These are phyloP conservation scores for Heliornis fulica DNA, from an alignment of 2,113 vertebrate genomes.

Conservation along the genomic window DNA sequence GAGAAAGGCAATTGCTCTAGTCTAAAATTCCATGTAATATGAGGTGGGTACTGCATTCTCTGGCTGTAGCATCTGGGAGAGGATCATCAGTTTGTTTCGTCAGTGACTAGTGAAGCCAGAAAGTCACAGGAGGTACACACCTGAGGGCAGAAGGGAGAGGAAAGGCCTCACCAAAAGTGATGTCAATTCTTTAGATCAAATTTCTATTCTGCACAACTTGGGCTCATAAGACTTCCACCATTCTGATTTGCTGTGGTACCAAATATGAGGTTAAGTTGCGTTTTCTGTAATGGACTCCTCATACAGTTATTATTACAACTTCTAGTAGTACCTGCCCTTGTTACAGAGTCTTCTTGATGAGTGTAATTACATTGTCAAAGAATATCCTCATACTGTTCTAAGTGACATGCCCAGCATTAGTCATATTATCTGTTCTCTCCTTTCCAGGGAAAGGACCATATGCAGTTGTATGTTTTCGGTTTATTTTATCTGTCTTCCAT, in stretches of 20 bases:
- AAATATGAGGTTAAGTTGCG: not conserved
- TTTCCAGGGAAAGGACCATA: not conserved
- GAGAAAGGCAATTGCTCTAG: not conserved
- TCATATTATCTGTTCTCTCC: not conserved
- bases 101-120: conserved; percentile 23
- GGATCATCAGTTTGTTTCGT: conserved; percentile 21
- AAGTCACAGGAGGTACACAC: conserved; percentile 25
- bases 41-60: conserved; percentile 4
- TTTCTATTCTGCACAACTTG: not conserved
- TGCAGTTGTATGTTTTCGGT: not conserved
- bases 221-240: not conserved
- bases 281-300: not conserved
- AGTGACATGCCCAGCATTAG: not conserved
- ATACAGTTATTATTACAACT: not conserved
- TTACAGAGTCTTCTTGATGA: not conserved
- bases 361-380: not conserved
- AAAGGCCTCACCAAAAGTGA: not conserved
- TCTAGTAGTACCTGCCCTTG: not conserved
- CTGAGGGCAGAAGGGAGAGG: not conserved
- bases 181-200: not conserved
- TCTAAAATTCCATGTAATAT: not conserved
- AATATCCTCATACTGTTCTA: not conserved
- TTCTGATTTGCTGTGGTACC: not conserved
- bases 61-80: conserved; percentile 20
- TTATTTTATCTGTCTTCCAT: not conserved